These are phyloP conservation scores for Percopsis transmontana DNA, from an alignment of 2,113 vertebrate species.

Conservation along the genomic window DNA sequence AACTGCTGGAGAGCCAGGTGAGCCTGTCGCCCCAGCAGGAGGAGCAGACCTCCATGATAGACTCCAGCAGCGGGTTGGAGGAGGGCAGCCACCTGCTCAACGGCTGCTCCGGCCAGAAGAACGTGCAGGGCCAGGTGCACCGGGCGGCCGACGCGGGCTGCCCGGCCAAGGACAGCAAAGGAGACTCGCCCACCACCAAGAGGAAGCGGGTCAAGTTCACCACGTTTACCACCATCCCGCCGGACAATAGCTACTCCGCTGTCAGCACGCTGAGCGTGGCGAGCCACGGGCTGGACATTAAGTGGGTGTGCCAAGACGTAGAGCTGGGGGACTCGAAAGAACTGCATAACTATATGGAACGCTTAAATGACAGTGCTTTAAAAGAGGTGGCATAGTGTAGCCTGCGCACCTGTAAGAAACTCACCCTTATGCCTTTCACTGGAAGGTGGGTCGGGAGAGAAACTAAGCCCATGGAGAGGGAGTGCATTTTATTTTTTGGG, in stretches of 20 bases:
- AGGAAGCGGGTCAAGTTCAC: conserved; percentile 94
- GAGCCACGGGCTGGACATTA: conserved; percentile 85
- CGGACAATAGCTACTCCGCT: conserved; percentile 79
- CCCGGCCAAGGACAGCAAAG: conserved; percentile 73
- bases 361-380: conserved; percentile 82
- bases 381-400: conserved; percentile 75
- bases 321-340: conserved; percentile 83
- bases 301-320: conserved; percentile 90
- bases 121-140: conserved; percentile 79
- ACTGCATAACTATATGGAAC: conserved; percentile 85
- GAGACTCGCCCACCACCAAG: conserved; percentile 86
- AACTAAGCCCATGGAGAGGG: conserved; percentile 23
- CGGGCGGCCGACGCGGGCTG: conserved; percentile 67
- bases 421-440: conserved; percentile 85
- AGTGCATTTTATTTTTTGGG: conserved; percentile 34
- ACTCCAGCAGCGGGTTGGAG: conserved; percentile 76
- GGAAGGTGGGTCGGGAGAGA: conserved; percentile 47
- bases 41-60: conserved; percentile 85
- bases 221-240: conserved; percentile 88
- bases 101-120: conserved; percentile 79
- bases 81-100: conserved; percentile 86
- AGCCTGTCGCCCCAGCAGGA: conserved; percentile 80
- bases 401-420: conserved; percentile 60
- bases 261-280: conserved; percentile 81
- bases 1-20: conserved; percentile 83